phyloP scores from a whole-genome alignment of 2,888 invertebrate genomes.

The Epistrophe grossulariae region DNA sequence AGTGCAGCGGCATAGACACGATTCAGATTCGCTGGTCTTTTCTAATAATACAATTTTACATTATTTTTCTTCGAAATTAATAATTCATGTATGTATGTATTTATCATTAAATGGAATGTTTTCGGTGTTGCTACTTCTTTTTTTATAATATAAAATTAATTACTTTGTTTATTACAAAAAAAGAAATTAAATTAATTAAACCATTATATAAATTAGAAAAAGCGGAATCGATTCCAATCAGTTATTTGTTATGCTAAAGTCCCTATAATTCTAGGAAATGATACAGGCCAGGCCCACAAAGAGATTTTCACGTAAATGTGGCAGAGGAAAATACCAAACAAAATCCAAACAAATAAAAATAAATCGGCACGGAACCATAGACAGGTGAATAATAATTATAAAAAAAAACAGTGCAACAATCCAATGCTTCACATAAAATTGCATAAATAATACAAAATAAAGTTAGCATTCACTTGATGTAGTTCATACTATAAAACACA shows the following conservation, averaged over 20 bases:
- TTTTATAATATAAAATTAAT: conserved; percentile 29
- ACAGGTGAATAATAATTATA: conserved; percentile 30
- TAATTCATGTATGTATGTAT: conserved; percentile 1
- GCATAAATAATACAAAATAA: conserved; percentile 66
- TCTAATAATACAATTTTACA: conserved; percentile 64
- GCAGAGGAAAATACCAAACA: conserved; percentile 43
- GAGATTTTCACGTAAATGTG: conserved; percentile 21
- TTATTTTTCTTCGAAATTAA: conserved; percentile 37
- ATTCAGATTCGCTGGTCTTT: conserved; percentile 43
- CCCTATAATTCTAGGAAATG: background rate
- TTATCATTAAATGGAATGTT: conserved; percentile 13
- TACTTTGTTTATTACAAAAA: conserved; percentile 17
- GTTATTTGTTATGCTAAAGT: background rate
- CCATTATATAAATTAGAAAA: background rate
- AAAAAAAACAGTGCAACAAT: conserved; percentile 62
- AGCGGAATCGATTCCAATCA: background rate
- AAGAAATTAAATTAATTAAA: background rate
- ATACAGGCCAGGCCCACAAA: conserved; percentile 16
- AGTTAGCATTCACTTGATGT: conserved; percentile 73
- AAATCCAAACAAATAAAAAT: conserved; percentile 50
- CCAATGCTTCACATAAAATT: conserved; percentile 72
- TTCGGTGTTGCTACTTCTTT: conserved; percentile 41
- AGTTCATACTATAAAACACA: conserved; percentile 79
- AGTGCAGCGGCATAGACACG: conserved; percentile 54
- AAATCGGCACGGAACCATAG: conserved; percentile 53